These are phyloP conservation scores for Lydus trimaculatus DNA, from an alignment of 2,888 invertebrate species.

Conservation along the genomic window DNA sequence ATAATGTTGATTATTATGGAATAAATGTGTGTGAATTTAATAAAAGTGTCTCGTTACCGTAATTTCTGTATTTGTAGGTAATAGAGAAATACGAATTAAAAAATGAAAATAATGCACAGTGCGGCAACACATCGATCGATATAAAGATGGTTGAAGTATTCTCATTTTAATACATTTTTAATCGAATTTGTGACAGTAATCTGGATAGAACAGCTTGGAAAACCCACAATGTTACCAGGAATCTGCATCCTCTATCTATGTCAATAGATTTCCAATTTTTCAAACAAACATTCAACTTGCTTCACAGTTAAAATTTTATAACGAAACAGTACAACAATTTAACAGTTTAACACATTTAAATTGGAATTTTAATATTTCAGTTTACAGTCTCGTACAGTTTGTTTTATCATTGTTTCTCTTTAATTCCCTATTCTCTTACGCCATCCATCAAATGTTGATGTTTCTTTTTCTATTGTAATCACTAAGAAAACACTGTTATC, in stretches of 20 bases:
- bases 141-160: background rate
- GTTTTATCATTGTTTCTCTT: background rate
- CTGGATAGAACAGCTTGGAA: background rate
- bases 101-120: too few relatives aligned
- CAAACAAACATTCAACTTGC: too few relatives aligned
- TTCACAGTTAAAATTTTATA: background rate
- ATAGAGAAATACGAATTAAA: too few relatives aligned
- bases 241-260: too few relatives aligned
- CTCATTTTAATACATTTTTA: background rate
- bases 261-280: too few relatives aligned
- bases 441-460: background rate
- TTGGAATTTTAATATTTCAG: background rate
- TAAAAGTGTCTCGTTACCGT: too few relatives aligned
- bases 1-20: too few relatives aligned
- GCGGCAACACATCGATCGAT: too few relatives aligned
- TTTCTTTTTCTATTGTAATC: background rate
- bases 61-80: too few relatives aligned
- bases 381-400: background rate
- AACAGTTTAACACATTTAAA: background rate
- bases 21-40: too few relatives aligned
- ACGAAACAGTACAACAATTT: background rate
- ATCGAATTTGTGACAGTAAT: background rate
- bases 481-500: too few relatives aligned
- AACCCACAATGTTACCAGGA: background rate
- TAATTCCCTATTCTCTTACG: background rate